phyloP scores from a whole-genome alignment of 2,888 invertebrate species.

The Antitype chi region DNA sequence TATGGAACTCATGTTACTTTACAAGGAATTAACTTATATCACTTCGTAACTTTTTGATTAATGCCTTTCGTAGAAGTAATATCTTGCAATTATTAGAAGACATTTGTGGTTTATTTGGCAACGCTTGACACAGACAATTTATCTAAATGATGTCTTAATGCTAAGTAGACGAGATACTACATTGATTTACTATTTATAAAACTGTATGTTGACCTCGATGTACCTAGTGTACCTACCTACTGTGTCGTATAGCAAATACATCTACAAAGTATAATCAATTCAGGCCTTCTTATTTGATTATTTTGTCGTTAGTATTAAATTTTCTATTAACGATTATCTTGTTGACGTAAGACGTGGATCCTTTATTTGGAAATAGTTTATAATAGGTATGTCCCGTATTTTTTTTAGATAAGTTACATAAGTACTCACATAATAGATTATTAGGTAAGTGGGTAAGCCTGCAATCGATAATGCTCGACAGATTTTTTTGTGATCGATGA shows the following conservation, averaged over 20 bases:
- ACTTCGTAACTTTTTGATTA: not conserved
- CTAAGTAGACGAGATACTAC: conserved; percentile 22
- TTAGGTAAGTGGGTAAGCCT: conserved; percentile 36
- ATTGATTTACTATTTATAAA: conserved; percentile 47
- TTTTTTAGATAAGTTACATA: conserved; percentile 32
- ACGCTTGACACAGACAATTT: conserved; percentile 1
- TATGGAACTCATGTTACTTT: conserved; percentile 69
- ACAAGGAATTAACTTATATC: conserved; percentile 56
- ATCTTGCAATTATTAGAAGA: not conserved
- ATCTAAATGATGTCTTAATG: conserved; percentile 20
- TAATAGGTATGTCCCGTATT: not conserved
- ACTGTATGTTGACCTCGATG: conserved; percentile 23
- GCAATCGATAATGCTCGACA: conserved; percentile 2
- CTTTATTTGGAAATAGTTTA: conserved; percentile 11
- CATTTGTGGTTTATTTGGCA: not conserved
- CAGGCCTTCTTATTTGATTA: conserved; percentile 4
- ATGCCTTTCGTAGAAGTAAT: conserved; percentile 21
- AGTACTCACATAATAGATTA: conserved; percentile 25
- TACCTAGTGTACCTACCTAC: conserved; percentile 6
- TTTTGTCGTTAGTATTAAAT: not conserved
- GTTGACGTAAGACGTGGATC: not conserved
- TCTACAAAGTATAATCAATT: conserved; percentile 5
- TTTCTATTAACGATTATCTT: not conserved
- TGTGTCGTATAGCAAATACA: not conserved
- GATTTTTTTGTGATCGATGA: conserved; percentile 24